Conservation (phyloP, 2,113 vertebrate genomes). For the Tenrec ecaudatus region DNA sequence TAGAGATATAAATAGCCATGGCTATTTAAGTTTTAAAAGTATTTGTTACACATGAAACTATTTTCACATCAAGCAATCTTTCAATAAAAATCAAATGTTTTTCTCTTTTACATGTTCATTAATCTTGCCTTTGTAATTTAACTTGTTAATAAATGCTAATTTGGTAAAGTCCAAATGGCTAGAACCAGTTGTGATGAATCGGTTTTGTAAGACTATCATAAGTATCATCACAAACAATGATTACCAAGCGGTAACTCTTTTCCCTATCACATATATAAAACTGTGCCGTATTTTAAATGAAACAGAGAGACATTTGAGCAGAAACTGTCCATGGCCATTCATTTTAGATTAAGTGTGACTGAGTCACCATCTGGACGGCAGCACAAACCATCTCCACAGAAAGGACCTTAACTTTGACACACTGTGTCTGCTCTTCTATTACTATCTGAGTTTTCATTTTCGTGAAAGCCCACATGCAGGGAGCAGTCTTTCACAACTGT, state of each 20-base stretch:
- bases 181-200: neutral
- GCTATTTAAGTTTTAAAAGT: slow-evolving; percentile 32
- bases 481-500: slow-evolving; percentile 3
- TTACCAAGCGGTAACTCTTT: neutral
- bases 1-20: neutral
- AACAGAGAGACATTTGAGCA: slow-evolving; percentile 20
- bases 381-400: neutral
- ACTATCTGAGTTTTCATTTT: slow-evolving; percentile 45
- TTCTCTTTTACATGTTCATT: neutral
- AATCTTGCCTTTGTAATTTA: slow-evolving; percentile 39
- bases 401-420: slow-evolving; percentile 52
- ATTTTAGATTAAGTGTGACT: slow-evolving; percentile 49
- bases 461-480: neutral
- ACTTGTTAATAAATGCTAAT: slow-evolving; percentile 26
- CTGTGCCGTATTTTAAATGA: neutral
- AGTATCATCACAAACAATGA: neutral
- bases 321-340: neutral
- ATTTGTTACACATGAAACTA: neutral
- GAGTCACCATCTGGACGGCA: slow-evolving; percentile 35
- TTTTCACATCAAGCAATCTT: slow-evolving; percentile 18
- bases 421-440: neutral
- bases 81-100: slow-evolving; percentile 41
- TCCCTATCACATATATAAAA: neutral
- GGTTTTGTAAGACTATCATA: neutral
- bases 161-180: neutral